These are phyloP conservation scores for Morbakka virulenta DNA, from an alignment of 30 jellyfish, hydroid and myxozoan genomes.

Conservation along the genomic window DNA sequence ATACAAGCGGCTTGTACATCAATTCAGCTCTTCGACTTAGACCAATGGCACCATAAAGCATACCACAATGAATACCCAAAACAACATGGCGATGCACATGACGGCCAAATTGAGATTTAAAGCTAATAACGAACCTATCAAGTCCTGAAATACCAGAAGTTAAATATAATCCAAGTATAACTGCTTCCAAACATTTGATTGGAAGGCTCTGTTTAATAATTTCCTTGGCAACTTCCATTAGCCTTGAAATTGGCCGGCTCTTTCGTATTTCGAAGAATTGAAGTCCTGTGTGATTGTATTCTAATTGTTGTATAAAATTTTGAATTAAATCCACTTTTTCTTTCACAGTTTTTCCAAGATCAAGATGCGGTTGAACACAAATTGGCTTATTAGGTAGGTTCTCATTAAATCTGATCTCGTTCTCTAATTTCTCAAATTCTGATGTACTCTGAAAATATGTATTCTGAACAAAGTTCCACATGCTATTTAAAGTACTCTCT, in stretches of 20 bases:
- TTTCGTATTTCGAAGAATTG: conserved; percentile 77
- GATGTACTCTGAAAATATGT: background rate
- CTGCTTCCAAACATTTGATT: conserved; percentile 90
- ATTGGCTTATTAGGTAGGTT: conserved; percentile 1
- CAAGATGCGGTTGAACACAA: conserved; percentile 26
- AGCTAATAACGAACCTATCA: conserved; percentile 70
- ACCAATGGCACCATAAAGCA: conserved; percentile 85
- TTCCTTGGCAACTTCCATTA: conserved; percentile 83
- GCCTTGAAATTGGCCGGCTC: conserved; percentile 73
- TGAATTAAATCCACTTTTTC: conserved; percentile 57
- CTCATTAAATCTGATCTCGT: conserved; percentile 34
- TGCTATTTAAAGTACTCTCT: conserved; percentile 23
- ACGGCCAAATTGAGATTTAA: conserved; percentile 58
- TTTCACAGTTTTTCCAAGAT: conserved; percentile 10
- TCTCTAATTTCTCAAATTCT: conserved; percentile 36
- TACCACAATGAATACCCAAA: conserved; percentile 55
- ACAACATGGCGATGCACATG: conserved; percentile 86
- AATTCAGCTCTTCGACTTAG: conserved; percentile 76
- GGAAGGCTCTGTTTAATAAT: conserved; percentile 77
- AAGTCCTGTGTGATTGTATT: conserved; percentile 88
- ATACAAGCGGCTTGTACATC: conserved; percentile 69
- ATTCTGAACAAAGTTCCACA: conserved; percentile 49
- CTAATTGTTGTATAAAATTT: conserved; percentile 57
- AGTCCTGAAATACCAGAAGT: conserved; percentile 66
- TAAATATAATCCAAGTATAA: conserved; percentile 56